Conservation (phyloP, 2,888 invertebrate genomes). For the Dolichopus griseipennis region DNA sequence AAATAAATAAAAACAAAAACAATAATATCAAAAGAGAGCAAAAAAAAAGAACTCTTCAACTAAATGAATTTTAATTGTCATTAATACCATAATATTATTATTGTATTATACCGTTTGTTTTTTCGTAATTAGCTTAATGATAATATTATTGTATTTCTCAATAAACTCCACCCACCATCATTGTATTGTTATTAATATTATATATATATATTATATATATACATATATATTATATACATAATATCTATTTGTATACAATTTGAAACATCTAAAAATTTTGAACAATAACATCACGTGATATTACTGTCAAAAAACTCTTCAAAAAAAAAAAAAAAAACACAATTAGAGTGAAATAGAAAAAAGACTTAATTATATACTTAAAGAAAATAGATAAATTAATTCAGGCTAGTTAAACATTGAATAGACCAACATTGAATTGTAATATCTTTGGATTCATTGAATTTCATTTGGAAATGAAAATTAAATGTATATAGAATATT, state of each 20-base stretch:
- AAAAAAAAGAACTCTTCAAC: neutral
- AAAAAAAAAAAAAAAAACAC: neutral
- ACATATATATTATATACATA: too few species aligned
- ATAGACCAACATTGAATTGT: too few species aligned
- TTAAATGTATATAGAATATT: too few species aligned
- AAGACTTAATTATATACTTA: too few species aligned
- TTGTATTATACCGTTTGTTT: neutral
- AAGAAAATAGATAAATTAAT: too few species aligned
- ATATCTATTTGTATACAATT: too few species aligned
- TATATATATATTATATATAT: too few species aligned
- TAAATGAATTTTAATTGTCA: slow-evolving; percentile 3
- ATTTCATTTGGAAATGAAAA: too few species aligned
- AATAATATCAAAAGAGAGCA: neutral
- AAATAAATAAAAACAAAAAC: neutral
- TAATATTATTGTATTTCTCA: neutral
- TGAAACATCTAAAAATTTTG: neutral
- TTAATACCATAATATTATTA: neutral
- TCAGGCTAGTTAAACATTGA: too few species aligned
- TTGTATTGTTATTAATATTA: too few species aligned
- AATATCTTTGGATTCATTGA: too few species aligned
- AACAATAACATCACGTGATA: neutral
- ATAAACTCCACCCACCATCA: too few species aligned
- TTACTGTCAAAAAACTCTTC: neutral
- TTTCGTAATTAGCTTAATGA: neutral
- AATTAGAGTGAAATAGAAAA: neutral